Evolutionary conservation across 2,888 invertebrate genomes (phyloP).

Genomic region (Polietes domitor): DNA sequence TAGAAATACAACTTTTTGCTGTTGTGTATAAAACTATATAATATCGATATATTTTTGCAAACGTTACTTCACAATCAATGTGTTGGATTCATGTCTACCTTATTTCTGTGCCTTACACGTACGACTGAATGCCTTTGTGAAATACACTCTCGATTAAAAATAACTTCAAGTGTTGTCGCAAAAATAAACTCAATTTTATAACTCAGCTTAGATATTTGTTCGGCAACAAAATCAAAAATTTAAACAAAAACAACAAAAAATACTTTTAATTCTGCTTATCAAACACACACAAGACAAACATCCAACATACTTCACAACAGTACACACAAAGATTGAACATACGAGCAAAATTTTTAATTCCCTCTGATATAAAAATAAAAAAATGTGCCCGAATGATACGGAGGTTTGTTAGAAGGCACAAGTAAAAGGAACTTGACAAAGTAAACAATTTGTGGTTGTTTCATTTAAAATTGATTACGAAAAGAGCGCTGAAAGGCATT

Average conservation of each 20-base stretch:
- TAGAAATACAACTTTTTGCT: no score
- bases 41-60: no score
- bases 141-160: no score
- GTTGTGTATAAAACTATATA: no score
- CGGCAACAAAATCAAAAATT: not conserved
- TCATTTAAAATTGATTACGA: constrained; percentile 58
- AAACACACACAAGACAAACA: not conserved
- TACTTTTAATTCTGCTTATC: not conserved
- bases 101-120: no score
- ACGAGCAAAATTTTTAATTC: not conserved
- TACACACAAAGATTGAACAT: not conserved
- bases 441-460: constrained; percentile 46
- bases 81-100: no score
- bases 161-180: no score
- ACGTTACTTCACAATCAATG: no score
- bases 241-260: not conserved
- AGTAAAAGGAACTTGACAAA: not conserved
- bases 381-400: not conserved
- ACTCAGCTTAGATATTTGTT: not conserved
- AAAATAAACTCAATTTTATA: no score
- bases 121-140: no score
- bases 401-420: not conserved
- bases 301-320: not conserved
- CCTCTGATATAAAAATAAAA: not conserved
- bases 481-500: not conserved